Evolutionary conservation across 2,113 vertebrate species (phyloP).

Genomic region (Lamprologus lemairii): DNA sequence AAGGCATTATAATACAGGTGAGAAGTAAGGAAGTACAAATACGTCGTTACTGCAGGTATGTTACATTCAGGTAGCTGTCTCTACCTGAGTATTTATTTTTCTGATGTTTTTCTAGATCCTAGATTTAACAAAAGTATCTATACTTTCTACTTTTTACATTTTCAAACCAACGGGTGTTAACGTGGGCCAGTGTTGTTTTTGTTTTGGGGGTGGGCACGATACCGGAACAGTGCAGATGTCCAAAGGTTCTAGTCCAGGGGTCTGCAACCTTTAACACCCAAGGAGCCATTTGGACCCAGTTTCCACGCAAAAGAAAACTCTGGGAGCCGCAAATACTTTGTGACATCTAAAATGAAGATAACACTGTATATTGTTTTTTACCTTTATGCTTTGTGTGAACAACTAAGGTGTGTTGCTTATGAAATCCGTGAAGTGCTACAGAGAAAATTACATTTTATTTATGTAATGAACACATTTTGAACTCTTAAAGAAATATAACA

Average conservation of each 20-base stretch:
- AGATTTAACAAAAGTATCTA: not conserved
- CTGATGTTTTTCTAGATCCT: not conserved
- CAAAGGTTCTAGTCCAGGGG: not conserved
- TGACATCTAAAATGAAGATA: rapidly evolving
- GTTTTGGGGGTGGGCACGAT: rapidly evolving
- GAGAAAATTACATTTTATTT: too few relatives aligned
- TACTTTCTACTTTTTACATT: not conserved
- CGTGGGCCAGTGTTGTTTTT: not conserved
- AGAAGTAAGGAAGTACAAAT: not conserved
- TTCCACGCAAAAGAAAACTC: too few relatives aligned
- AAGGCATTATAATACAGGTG: not conserved
- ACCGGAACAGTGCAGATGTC: not conserved
- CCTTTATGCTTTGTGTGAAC: too few relatives aligned
- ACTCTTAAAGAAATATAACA: too few relatives aligned
- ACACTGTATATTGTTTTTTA: too few relatives aligned
- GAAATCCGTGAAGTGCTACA: too few relatives aligned
- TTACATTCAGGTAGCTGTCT: not conserved
- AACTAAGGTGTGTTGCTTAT: rapidly evolving
- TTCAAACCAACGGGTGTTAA: not conserved
- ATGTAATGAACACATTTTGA: too few relatives aligned
- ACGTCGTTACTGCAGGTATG: not conserved
- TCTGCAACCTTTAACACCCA: rapidly evolving
- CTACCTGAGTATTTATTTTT: not conserved
- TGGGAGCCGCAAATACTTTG: too few relatives aligned
- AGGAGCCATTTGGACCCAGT: rapidly evolving